phyloP scores from a whole-genome alignment of 2,797 vertebrate genomes.

The Neosilurus hyrtlii region DNA sequence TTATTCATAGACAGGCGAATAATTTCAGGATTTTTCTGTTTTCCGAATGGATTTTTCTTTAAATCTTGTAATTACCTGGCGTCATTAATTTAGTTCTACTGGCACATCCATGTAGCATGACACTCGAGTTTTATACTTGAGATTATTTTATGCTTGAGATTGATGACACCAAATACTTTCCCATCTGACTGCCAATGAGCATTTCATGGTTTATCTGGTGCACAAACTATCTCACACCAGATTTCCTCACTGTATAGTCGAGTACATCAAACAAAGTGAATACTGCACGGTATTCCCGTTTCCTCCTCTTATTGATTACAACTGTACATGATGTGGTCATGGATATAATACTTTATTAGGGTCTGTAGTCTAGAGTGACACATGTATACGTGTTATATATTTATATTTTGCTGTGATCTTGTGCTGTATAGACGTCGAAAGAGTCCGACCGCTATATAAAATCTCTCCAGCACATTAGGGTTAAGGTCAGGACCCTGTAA shows the following conservation, averaged over 20 bases:
- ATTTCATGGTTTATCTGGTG: background rate
- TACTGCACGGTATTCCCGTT: slow-evolving; percentile 18
- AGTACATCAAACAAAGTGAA: background rate
- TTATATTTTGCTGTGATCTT: too few species aligned
- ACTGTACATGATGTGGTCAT: too few species aligned
- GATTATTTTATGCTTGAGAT: background rate
- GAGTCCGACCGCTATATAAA: too few species aligned
- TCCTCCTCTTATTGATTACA: slow-evolving; percentile 43
- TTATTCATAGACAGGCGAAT: background rate
- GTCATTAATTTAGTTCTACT: background rate
- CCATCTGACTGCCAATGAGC: background rate
- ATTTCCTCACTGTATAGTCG: background rate
- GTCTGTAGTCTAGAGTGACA: slow-evolving; percentile 8
- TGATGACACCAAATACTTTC: background rate
- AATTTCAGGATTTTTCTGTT: background rate
- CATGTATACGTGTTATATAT: background rate
- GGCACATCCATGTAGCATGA: background rate
- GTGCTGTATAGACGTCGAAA: too few species aligned
- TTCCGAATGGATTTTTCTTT: background rate
- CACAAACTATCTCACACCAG: background rate
- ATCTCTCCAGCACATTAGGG: too few species aligned
- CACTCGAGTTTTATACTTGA: background rate
- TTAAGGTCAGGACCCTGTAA: too few species aligned
- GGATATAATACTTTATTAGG: too few species aligned
- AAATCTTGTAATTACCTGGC: background rate